A percentile compares a stretch with the other conserved stretches of the same genome.
phyloP scores from a whole-genome alignment of 2,888 invertebrate genomes.

The Microctonus aethiopoides region DNA sequence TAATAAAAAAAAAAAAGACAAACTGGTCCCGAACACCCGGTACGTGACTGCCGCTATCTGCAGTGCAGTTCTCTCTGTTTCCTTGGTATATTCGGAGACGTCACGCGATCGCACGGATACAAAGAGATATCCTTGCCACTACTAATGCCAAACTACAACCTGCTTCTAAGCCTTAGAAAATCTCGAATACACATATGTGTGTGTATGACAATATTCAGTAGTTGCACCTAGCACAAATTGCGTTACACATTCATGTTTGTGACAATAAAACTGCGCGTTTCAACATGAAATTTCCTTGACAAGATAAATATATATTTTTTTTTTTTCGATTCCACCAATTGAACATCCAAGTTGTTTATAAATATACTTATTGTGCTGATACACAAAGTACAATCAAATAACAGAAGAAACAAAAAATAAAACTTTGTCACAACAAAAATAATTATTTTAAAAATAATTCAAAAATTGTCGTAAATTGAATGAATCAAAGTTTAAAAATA shows the following conservation, averaged over 20 bases:
- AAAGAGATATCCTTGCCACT: conserved; percentile 39
- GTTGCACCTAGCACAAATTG: neutral
- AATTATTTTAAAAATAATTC: too few relatives aligned
- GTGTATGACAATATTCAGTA: neutral
- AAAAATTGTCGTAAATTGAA: too few relatives aligned
- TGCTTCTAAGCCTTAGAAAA: neutral
- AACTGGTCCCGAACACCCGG: conserved; percentile 37
- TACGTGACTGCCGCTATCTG: conserved; percentile 44
- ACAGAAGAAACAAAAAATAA: too few relatives aligned
- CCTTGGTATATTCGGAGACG: conserved; percentile 22
- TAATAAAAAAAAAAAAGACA: conserved; percentile 4
- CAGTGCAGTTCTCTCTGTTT: conserved; percentile 41
- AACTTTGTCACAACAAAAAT: too few relatives aligned
- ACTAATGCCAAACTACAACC: conserved; percentile 17
- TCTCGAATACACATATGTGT: neutral
- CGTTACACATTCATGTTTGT: neutral
- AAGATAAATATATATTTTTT: too few relatives aligned
- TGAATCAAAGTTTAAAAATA: too few relatives aligned
- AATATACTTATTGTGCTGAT: neutral
- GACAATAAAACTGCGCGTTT: neutral
- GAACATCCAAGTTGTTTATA: neutral
- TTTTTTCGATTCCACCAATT: neutral
- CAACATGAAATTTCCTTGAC: neutral
- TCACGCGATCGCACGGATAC: conserved; percentile 44
- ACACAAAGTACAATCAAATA: neutral